Base-by-base conservation (phyloP, 1,140 invertebrate genomes). In the Microplitis demolitor region DNA sequence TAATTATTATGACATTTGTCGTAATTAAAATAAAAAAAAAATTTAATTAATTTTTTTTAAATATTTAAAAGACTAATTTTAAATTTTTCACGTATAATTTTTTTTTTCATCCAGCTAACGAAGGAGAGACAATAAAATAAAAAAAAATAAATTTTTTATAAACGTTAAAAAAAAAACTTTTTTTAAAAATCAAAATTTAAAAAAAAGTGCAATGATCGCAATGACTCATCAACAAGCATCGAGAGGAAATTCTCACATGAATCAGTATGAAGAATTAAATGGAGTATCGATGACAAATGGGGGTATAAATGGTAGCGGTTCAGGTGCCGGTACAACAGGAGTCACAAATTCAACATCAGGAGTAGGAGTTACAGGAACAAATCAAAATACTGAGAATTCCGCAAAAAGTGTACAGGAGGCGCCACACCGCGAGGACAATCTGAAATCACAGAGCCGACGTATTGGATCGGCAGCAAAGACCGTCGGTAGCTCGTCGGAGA, bases 321-420 rank as follows among this genome's bases (percentile, higher is more conserved):
- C 6, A 9, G 54, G 54, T 79, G 39, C 39, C 39, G 34, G 24
- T 45, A 45, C 37, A 9, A 45, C 13, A 3, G 34, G 24, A 16
- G n/a, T 39, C 14, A 3, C 50, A 24, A 51, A 6, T 50, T 51
- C 34, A 31, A 13, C 62, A 64, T 8, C 14, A 64, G 11, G 13
- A 64, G 39, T 16, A 64, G 88, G 81, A 78, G 87, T 83, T 82
- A 87, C 81, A 78, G 88, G 79, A 79, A 87, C 72, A 78, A 79
- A 83, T 53, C 82, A 61, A 45, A 58, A 68, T 54, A 63, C 63
- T 66, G 68, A 80, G 72, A 72, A 80, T 77, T 69, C 60, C 45
- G 72, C 81, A 77, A 72, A 84, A 78, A 78, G 84, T 79, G 66
- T 79, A 79, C 87, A 88, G 69, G 82, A 88, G 87, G 78, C 86